These are phyloP conservation scores for Phylloscopus trochiloides DNA, from an alignment of 2,113 vertebrate species.

Conservation along the genomic window DNA sequence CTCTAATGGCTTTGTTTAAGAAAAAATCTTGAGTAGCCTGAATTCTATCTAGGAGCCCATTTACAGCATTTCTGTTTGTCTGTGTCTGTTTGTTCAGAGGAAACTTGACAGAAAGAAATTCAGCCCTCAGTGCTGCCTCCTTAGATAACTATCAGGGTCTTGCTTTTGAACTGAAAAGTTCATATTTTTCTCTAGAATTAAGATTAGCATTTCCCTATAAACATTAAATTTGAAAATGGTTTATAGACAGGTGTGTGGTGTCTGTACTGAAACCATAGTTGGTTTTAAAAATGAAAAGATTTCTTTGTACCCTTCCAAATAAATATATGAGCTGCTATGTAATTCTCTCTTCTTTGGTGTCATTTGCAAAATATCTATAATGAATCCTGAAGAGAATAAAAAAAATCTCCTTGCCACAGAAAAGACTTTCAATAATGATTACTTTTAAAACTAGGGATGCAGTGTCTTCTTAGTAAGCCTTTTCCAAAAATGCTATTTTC, in stretches of 20 bases:
- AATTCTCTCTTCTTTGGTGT: background rate
- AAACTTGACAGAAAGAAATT: background rate
- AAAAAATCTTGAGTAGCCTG: background rate
- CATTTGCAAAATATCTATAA: background rate
- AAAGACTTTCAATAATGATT: background rate
- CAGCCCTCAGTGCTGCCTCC: background rate
- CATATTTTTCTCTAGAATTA: background rate
- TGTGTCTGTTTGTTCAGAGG: background rate
- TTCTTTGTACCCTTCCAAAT: background rate
- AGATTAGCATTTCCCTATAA: background rate
- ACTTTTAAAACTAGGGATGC: background rate
- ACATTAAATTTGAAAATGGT: background rate
- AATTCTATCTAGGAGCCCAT: background rate
- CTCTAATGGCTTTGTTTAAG: background rate
- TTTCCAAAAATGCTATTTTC: background rate
- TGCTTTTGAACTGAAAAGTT: background rate
- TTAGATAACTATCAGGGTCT: background rate
- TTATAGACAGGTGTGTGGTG: background rate
- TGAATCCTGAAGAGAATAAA: background rate
- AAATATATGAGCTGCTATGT: background rate
- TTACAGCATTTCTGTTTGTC: background rate
- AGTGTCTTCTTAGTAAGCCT: background rate
- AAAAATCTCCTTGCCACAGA: background rate
- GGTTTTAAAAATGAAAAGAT: background rate
- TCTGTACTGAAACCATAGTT: background rate